These are phyloP conservation scores for Drosophila melanica DNA, from an alignment of 1,140 invertebrate species.

Conservation along the genomic window DNA sequence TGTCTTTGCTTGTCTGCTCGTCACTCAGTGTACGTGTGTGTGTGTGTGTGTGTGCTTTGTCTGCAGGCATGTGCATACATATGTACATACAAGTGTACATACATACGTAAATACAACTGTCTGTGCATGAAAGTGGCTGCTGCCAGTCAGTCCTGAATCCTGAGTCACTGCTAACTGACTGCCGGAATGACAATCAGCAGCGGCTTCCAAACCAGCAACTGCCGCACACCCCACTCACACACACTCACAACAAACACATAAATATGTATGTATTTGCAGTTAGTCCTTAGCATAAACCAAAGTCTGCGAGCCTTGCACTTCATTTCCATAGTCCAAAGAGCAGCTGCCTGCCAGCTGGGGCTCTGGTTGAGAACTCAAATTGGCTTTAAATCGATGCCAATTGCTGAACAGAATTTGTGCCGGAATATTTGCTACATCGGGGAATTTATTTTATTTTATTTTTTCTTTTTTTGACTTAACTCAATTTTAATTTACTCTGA, in stretches of 20 bases:
- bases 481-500: background rate
- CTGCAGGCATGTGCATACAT: background rate
- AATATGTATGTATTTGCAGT: slow-evolving; percentile 1
- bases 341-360: slow-evolving; percentile 33
- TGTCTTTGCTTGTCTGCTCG: slow-evolving; percentile 16
- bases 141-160: slow-evolving; percentile 21
- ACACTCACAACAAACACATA: background rate
- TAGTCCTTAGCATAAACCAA: slow-evolving; percentile 32
- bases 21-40: background rate
- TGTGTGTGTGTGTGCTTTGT: slow-evolving; percentile 6
- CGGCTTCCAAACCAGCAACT: slow-evolving; percentile 32
- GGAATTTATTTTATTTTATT: background rate
- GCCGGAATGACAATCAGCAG: slow-evolving; percentile 36
- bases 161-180: slow-evolving; percentile 34
- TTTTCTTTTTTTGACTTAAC: too few relatives aligned
- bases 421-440: background rate
- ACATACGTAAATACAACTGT: slow-evolving; percentile 30
- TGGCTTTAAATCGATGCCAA: slow-evolving; percentile 43
- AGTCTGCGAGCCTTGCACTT: slow-evolving; percentile 46
- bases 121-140: slow-evolving; percentile 32
- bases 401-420: slow-evolving; percentile 9
- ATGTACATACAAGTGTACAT: background rate
- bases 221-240: slow-evolving; percentile 3
- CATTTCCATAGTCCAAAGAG: slow-evolving; percentile 42
- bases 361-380: slow-evolving; percentile 15